phyloP scores from a whole-genome alignment of 2,113 vertebrate species.

The Carettochelys insculpta region DNA sequence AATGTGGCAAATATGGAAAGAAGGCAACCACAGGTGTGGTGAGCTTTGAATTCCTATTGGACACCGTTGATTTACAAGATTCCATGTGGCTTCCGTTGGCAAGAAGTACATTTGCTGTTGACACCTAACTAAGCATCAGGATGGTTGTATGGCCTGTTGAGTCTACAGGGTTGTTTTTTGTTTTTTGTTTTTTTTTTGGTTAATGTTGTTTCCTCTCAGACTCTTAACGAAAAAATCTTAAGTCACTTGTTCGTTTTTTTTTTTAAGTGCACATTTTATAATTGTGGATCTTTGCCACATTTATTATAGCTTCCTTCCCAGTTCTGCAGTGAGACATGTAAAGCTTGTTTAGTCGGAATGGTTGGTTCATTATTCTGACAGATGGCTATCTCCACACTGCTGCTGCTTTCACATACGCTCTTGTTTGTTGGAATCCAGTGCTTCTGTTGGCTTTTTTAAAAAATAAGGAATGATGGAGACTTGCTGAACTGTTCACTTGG shows the following conservation, averaged over 20 bases:
- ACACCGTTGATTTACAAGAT: background rate
- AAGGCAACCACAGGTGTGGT: too few species aligned
- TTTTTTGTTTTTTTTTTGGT: too few species aligned
- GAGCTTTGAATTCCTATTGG: too few species aligned
- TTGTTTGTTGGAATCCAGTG: background rate
- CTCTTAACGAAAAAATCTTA: background rate
- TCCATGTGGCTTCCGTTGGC: background rate
- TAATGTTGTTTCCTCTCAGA: background rate
- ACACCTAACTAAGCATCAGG: background rate
- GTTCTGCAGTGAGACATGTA: background rate
- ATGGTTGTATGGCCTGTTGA: background rate
- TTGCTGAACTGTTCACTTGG: background rate
- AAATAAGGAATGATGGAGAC: background rate
- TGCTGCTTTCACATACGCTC: background rate
- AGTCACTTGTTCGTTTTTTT: background rate
- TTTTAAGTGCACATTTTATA: background rate
- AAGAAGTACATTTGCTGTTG: background rate
- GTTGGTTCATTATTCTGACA: background rate
- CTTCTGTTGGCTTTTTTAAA: background rate
- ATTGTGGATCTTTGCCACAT: background rate
- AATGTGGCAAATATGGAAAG: too few species aligned
- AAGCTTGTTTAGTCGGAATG: background rate
- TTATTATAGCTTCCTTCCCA: background rate
- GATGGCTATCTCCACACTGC: background rate
- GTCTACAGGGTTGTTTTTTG: background rate